Evolutionary conservation across 2,113 vertebrate genomes (phyloP).

Genomic region (Pseudopodoces humilis): DNA sequence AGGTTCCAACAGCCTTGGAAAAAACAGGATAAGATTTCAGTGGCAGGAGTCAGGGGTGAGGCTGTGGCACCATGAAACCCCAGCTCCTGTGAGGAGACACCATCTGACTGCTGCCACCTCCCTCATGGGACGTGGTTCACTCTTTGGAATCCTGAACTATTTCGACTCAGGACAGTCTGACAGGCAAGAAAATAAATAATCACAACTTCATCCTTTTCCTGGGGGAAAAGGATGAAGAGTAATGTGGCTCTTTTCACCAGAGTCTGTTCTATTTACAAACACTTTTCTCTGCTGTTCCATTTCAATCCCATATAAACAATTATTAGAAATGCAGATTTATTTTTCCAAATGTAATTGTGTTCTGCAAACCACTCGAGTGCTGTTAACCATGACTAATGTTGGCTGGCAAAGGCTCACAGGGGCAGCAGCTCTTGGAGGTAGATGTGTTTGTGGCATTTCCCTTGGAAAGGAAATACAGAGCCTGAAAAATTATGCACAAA

Average conservation of each 20-base stretch:
- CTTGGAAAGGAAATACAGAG: not conserved
- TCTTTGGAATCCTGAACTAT: not conserved
- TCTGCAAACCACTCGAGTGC: not conserved
- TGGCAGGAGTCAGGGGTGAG: not conserved
- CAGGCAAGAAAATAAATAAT: not conserved
- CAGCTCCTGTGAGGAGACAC: not conserved
- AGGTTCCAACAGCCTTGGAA: not conserved
- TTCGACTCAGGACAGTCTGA: not conserved
- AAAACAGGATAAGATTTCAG: not conserved
- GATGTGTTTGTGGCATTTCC: not conserved
- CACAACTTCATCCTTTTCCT: not conserved
- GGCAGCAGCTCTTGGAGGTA: not conserved
- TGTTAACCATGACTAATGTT: constrained; percentile 36
- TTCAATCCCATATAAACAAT: not conserved
- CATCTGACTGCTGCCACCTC: not conserved
- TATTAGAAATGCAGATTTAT: constrained; percentile 52
- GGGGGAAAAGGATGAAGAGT: not conserved
- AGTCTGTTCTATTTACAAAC: not conserved
- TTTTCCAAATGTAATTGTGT: constrained; percentile 28
- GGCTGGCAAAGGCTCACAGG: not conserved
- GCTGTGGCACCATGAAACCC: not conserved
- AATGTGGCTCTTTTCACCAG: not conserved
- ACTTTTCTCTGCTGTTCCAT: not conserved
- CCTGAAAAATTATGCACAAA: not conserved
- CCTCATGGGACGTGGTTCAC: not conserved